These are phyloP conservation scores for Piprites chloris DNA, from an alignment of 2,113 vertebrate genomes.

Conservation along the genomic window DNA sequence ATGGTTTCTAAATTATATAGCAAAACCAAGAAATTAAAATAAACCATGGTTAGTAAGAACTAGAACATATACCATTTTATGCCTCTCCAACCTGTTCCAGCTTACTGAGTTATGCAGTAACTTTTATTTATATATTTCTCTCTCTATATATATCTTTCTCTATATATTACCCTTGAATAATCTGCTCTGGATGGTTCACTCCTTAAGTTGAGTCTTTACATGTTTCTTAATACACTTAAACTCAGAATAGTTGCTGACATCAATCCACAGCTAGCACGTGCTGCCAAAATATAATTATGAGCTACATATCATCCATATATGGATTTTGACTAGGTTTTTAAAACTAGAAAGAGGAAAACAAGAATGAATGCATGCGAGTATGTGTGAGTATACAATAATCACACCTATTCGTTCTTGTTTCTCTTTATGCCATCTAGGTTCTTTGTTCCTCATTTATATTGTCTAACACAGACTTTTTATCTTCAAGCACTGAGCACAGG, in stretches of 20 bases:
- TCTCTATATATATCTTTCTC: not conserved
- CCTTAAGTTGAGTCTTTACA: not conserved
- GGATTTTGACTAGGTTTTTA: not conserved
- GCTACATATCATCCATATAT: not conserved
- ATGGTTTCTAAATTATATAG: not conserved
- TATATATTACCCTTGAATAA: not conserved
- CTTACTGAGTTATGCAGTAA: not conserved
- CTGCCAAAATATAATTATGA: not conserved
- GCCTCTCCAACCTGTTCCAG: not conserved
- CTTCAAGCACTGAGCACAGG: not conserved
- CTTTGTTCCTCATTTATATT: not conserved
- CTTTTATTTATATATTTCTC: not conserved
- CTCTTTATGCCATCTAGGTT: not conserved
- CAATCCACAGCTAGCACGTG: not conserved
- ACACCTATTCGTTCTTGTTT: not conserved
- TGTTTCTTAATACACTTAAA: not conserved
- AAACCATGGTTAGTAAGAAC: not conserved
- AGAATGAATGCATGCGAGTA: not conserved
- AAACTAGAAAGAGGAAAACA: not conserved
- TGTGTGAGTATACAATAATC: not conserved
- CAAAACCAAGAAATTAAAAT: not conserved
- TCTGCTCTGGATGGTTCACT: not conserved
- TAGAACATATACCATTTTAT: not conserved
- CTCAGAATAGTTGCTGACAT: not conserved
- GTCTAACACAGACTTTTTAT: not conserved